Conservation (phyloP, 2,888 invertebrate species). For the Parnassius smintheus region DNA sequence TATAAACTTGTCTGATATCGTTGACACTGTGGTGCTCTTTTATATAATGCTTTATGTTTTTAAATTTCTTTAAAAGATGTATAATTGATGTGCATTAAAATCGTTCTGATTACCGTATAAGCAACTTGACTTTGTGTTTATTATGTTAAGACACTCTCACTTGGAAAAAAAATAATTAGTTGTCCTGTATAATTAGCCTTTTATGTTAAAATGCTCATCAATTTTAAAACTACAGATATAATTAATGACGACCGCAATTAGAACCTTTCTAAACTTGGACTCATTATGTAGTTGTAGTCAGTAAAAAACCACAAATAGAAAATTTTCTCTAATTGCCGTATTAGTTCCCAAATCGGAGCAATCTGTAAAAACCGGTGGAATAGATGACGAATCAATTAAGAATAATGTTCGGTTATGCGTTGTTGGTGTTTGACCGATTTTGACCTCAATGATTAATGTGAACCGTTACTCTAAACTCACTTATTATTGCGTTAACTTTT, state of each 20-base stretch:
- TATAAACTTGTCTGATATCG: no score
- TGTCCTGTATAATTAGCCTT: constrained; percentile 18
- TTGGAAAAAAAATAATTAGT: constrained; percentile 20
- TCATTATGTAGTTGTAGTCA: constrained; percentile 13
- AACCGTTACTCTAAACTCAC: constrained; percentile 72
- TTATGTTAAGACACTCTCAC: constrained; percentile 1
- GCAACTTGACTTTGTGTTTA: constrained; percentile 4
- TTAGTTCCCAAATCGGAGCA: constrained; percentile 26
- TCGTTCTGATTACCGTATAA: not conserved
- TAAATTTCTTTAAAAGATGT: no score
- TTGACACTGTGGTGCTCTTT: no score
- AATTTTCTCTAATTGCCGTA: constrained; percentile 19
- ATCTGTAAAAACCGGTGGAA: constrained; percentile 31
- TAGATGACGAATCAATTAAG: constrained; percentile 63
- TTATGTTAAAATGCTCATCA: constrained; percentile 9
- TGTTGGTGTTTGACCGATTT: constrained; percentile 62
- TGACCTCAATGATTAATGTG: constrained; percentile 77
- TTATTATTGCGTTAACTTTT: constrained; percentile 71
- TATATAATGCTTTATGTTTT: no score
- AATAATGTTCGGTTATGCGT: constrained; percentile 57
- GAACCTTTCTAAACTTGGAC: constrained; percentile 18
- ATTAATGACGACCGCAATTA: constrained; percentile 15
- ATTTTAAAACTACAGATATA: constrained; percentile 11
- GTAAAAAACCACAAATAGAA: constrained; percentile 17
- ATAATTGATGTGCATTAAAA: no score